Evolutionary conservation across 2,888 invertebrate genomes (phyloP), one percentile per base, ranked within the genome.

Genomic region (Trissolcus japonicus): DNA sequence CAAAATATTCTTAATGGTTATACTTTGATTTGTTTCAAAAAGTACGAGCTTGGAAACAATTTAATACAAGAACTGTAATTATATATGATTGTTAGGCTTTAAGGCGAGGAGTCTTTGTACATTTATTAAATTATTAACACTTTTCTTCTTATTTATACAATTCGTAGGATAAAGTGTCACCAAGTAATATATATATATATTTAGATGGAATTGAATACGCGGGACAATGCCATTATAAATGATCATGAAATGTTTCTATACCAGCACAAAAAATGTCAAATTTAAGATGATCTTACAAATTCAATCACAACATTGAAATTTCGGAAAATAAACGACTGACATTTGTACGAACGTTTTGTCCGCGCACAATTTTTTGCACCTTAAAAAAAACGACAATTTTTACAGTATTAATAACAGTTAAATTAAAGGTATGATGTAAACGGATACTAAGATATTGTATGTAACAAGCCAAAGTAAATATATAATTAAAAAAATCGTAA

Each of bases 61-160:
- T 62, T 63, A 1, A 61, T 35, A 50, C 56, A 48, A 48, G 14
- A 53, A 14, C 35, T 68, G 67, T 66, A 71, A 71, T 66, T 76
- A 78, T 51, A 69, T 66, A 57, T 66, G 60, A 66, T 57, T 56
- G 35, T 61, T 71, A 71, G 57, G 16, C 61, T 69, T 54, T 53
- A 29, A 51, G 43, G n/a, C 41, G 35, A 59, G 57, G 43, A 54
- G 61, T 41, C 55, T 73, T 57, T 78, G 60, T 78, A 71, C 61
- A 68, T 74, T 74, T 40, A 62, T 74, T 74, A 78, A 78, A 65
- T 78, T 78, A 78, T 73, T 77, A 51, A 65, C 59, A 48, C 43
- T 41, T n/a, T 17, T 53, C 19, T 55, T 54, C 46, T 51, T 69
- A 61, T 69, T 66, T 74, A 73, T 73, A 60, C 46, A 61, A 65